Base-by-base conservation (phyloP, 2,888 invertebrate species). In the Apoderus coryli region DNA sequence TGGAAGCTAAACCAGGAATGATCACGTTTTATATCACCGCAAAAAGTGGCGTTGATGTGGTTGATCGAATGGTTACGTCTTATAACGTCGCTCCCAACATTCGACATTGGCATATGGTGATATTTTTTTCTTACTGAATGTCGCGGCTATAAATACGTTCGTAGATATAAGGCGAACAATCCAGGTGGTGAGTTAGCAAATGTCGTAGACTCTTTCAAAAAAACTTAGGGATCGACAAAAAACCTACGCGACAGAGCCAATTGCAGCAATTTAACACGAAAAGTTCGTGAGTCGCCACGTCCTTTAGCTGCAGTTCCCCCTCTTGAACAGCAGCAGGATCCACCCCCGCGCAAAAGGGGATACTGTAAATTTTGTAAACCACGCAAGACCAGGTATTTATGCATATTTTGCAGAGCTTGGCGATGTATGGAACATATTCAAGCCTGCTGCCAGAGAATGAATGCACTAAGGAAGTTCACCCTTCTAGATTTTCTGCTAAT, bases 11-110 rank as follows among this genome's bases (percentile, higher is more conserved):
- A 27, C 31, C 31, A 9, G 27, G 31, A 27, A 26, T 34, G 5
- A 31, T 34, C 10, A 27, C 23, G 7, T 34, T 30, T 26, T 30
- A 31, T 22, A 25, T 14, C 10, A 23, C 14, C 14, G 27, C 25
- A 22, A 34, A 31, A 31, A 26, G 34, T 23, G 23, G 22, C 3
- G 34, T 34, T 26, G 30, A 31, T 14, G 27, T 25, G n/a, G 26
- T 34, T 7, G 16, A 30, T 10, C 26, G 14, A 14, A 30, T 34
- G 16, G 14, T 10, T 11, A 11, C 16, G 12, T 33, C 25, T n/a
- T 33, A 16, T 16, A 29, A 13, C 22, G 27, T 28, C n/a, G 27
- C 27, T 14, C 4, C 27, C 22, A 16, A 2, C 14, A 29, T 29
- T 15, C 19, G 14, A 22, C 15, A 22, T 13, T 32, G 32, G 29